Percentiles rank a stretch among this genome's conserved stretches.
Evolutionary conservation across 2,113 vertebrate species (phyloP).

Genomic region (Alectura lathami): DNA sequence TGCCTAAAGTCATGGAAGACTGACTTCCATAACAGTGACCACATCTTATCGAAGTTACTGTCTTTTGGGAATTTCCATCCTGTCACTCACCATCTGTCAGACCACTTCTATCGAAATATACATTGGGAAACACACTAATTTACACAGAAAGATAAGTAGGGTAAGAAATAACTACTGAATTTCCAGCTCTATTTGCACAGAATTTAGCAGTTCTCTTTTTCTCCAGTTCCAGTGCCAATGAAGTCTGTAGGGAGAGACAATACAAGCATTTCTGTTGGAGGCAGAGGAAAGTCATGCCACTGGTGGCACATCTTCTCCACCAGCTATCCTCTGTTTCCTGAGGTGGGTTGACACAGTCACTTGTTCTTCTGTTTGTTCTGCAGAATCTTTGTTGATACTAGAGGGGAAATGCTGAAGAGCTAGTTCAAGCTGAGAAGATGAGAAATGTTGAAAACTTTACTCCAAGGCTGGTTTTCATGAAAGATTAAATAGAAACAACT

Average conservation of each 20-base stretch:
- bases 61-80: background rate
- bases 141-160: background rate
- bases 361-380: background rate
- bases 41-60: background rate
- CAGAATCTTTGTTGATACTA: background rate
- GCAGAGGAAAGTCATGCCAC: background rate
- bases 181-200: background rate
- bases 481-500: conserved; percentile 33
- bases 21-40: background rate
- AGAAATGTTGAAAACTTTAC: conserved; percentile 14
- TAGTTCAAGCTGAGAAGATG: background rate
- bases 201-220: background rate
- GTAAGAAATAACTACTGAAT: background rate
- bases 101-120: background rate
- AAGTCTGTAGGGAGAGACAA: background rate
- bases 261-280: background rate
- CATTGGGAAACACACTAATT: background rate
- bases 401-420: background rate
- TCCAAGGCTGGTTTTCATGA: background rate
- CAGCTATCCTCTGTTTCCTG: background rate
- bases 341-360: background rate
- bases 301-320: background rate
- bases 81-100: background rate
- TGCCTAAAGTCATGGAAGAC: background rate
- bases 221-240: background rate